A percentile compares a stretch with the other conserved stretches of the same genome.
Conservation (phyloP, 2,797 vertebrate species). For the Acipenser transmontanus region DNA sequence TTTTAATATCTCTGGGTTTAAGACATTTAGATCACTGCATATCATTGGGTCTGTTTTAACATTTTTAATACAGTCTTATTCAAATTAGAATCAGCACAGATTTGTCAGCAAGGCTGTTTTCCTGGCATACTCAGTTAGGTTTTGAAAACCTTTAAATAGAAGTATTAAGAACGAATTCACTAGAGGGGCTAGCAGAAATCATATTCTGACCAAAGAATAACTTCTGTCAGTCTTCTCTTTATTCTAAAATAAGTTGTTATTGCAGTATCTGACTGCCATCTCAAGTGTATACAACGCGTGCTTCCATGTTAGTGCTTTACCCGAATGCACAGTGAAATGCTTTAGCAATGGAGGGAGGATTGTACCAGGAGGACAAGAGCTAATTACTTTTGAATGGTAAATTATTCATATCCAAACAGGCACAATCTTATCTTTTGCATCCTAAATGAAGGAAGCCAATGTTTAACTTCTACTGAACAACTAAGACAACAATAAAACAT, state of each 20-base stretch:
- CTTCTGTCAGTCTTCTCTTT: slow-evolving; percentile 1
- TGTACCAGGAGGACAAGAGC: slow-evolving; percentile 65
- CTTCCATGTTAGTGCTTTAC: slow-evolving; percentile 63
- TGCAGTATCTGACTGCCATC: slow-evolving; percentile 7
- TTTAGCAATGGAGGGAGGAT: slow-evolving; percentile 60
- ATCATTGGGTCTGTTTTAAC: too few species aligned
- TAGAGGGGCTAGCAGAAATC: slow-evolving; percentile 7
- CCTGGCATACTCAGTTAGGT: too few species aligned
- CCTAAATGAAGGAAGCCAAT: slow-evolving; percentile 28
- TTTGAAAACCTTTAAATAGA: too few species aligned
- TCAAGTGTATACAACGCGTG: slow-evolving; percentile 56
- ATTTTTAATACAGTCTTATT: too few species aligned
- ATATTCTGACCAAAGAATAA: slow-evolving; percentile 8
- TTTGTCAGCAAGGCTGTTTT: too few species aligned
- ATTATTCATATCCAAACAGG: slow-evolving; percentile 66
- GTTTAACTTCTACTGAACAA: slow-evolving; percentile 8
- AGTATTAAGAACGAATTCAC: too few species aligned
- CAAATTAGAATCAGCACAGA: too few species aligned
- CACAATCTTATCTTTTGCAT: slow-evolving; percentile 51
- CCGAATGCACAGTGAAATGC: slow-evolving; percentile 63
- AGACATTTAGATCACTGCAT: too few species aligned
- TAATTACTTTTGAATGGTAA: slow-evolving; percentile 64
- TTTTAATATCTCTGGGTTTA: too few species aligned
- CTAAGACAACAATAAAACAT: slow-evolving; percentile 1
- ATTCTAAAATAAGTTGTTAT: slow-evolving; percentile 10